Base-by-base conservation (phyloP, 2,113 vertebrate genomes). In the Chelonoidis abingdonii region DNA sequence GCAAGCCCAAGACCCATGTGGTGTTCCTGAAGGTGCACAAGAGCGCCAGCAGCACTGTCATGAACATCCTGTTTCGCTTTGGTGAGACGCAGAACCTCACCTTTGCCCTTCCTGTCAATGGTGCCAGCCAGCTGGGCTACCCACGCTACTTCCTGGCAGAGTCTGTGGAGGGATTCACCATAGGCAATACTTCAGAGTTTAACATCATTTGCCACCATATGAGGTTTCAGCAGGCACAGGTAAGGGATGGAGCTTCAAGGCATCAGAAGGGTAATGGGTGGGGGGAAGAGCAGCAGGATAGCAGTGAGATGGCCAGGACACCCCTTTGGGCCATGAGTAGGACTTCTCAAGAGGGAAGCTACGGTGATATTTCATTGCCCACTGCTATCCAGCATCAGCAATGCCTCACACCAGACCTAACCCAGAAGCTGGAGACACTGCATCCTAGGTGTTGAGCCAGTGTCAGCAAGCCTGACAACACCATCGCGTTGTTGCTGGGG, bases 21-120 rank as follows among this genome's bases (percentile, higher is more conserved):
- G 97, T 99, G 84, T 99, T 99, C 94, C 98, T 99, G 8, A 99
- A 99, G 92, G 99, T 99, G 3, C 99, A 99, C 97, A 99, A 99
- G 95, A 99, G 98, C 0, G 98, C 98, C 84, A 99, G 99, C 98
- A 99, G 99, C 97, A 99, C 98, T 0, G 98, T 99, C 90, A 96
- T 99, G 94, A 99, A 99, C 91, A 97, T 99, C 38, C 96, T 99
- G 25, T 99, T 99, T 95, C 98, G 99, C 85, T 99, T 98, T 1
- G 99, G 99, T 0, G 99, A 99, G 87, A 98, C 3, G 0, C 98
- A 97, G 81, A 98, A 99, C 97, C 96, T 99, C 95, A 98, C 98
- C 29, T 99, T 99, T 0, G 98, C 99, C 44, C 98, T 99, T 24
- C 99, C 99, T 0, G 1, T 13, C 0, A 94, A 97, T 4, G 98